Percentiles rank a stretch among this genome's conserved stretches.
These are phyloP conservation scores for Silurus asotus DNA, from an alignment of 2,113 vertebrate genomes.

Conservation along the genomic window DNA sequence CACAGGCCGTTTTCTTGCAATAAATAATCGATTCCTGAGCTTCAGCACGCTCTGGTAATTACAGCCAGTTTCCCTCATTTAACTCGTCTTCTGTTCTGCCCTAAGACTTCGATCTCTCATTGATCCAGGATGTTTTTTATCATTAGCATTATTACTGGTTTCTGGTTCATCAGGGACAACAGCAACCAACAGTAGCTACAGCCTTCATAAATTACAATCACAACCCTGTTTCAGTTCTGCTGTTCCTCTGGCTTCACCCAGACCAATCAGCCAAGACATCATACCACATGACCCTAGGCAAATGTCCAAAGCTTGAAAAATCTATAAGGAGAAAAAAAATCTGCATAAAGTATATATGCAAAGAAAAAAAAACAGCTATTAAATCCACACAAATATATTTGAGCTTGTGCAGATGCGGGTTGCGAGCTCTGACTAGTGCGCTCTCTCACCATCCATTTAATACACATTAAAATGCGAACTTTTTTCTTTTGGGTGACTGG, in stretches of 20 bases:
- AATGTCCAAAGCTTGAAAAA: background rate
- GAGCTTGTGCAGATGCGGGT: no score
- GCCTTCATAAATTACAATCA: background rate
- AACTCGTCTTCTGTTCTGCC: background rate
- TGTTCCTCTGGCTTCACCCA: background rate
- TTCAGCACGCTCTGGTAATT: background rate
- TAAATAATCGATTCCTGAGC: slow-evolving; percentile 33
- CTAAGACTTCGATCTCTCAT: background rate
- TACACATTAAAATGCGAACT: no score
- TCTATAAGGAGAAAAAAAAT: background rate
- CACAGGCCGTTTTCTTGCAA: slow-evolving; percentile 20
- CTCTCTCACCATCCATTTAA: no score
- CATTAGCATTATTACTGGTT: background rate
- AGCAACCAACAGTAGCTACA: background rate
- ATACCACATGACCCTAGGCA: background rate
- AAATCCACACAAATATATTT: no score
- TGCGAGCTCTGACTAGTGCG: no score
- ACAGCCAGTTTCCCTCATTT: background rate
- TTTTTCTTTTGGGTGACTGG: no score
- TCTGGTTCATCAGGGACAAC: background rate
- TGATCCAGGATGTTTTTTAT: background rate
- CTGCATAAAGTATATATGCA: no score
- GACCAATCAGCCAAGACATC: background rate
- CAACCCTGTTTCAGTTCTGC: no score
- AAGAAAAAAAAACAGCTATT: no score